phyloP scores from a whole-genome alignment of 2,888 invertebrate genomes.

The Agrochola macilenta region DNA sequence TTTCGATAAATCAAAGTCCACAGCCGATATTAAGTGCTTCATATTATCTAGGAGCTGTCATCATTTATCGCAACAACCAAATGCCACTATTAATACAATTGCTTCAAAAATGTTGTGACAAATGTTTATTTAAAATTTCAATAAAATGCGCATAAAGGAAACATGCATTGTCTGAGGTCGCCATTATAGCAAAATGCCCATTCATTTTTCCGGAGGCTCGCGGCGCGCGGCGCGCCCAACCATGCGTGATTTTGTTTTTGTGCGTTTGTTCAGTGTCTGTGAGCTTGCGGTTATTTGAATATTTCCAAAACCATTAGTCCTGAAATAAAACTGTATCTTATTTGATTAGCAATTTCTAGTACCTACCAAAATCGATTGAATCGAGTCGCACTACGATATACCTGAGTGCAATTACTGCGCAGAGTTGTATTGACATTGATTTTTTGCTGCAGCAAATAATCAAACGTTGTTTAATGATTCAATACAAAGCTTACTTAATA shows the following conservation, averaged over 20 bases:
- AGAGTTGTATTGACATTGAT: conserved; percentile 36
- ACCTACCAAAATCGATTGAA: conserved; percentile 25
- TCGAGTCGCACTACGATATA: conserved; percentile 18
- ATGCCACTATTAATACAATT: conserved; percentile 3
- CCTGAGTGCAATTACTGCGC: conserved; percentile 12
- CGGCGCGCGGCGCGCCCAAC: conserved; percentile 80
- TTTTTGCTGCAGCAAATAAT: conserved; percentile 49
- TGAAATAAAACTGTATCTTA: conserved; percentile 82
- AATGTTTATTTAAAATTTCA: conserved; percentile 47
- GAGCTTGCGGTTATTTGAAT: conserved; percentile 84
- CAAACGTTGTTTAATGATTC: conserved; percentile 56
- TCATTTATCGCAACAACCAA: not conserved
- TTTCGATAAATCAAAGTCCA: not conserved
- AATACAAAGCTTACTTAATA: conserved; percentile 63
- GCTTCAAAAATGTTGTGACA: conserved; percentile 5
- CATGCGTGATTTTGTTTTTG: conserved; percentile 89
- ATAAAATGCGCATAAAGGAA: conserved; percentile 58
- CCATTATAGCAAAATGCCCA: conserved; percentile 87
- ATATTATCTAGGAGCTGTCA: not conserved
- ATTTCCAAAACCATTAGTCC: conserved; percentile 82
- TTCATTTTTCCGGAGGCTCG: conserved; percentile 85
- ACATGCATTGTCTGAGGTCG: conserved; percentile 76
- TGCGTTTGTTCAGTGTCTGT: conserved; percentile 87
- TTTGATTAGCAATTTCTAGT: conserved; percentile 75
- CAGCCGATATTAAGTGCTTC: not conserved